A percentile compares a stretch with the other conserved stretches of the same genome.
These are phyloP conservation scores for Prunella fulvescens DNA, from an alignment of 2,113 vertebrate species.

Conservation along the genomic window DNA sequence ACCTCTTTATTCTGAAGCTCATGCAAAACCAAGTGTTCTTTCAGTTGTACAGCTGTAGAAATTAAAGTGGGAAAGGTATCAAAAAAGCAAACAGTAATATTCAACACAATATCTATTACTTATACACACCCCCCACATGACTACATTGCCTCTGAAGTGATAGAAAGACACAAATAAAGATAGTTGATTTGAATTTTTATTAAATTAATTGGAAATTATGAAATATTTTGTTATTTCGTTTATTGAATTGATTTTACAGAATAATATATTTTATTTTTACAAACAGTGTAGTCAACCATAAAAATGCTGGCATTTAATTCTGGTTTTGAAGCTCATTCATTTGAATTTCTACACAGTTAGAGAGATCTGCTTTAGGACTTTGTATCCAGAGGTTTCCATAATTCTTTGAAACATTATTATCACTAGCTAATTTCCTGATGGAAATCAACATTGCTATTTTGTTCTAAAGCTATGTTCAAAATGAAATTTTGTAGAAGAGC, in stretches of 20 bases:
- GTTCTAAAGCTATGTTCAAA: not conserved
- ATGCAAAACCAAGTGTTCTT: conserved; percentile 52
- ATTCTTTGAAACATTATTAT: not conserved
- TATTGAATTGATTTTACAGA: not conserved
- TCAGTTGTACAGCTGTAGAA: conserved; percentile 52
- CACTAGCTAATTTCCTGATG: not conserved
- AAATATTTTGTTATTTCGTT: not conserved
- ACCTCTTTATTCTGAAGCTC: conserved; percentile 27
- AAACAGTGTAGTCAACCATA: not conserved
- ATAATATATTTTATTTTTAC: not conserved
- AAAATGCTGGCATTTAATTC: not conserved
- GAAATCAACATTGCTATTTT: not conserved
- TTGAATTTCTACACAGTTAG: not conserved
- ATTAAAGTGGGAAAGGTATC: conserved; percentile 51
- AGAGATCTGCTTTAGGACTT: not conserved
- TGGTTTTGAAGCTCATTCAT: not conserved
- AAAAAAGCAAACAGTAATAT: conserved; percentile 36
- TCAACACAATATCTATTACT: not conserved
- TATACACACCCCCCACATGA: not conserved
- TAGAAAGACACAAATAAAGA: not conserved
- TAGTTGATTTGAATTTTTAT: not conserved
- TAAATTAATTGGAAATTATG: not conserved
- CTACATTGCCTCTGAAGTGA: not conserved
- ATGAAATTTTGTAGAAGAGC: not conserved
- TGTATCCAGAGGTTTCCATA: not conserved